These are phyloP conservation scores for Ammospiza nelsoni DNA, from an alignment of 2,113 vertebrate species.

Conservation along the genomic window DNA sequence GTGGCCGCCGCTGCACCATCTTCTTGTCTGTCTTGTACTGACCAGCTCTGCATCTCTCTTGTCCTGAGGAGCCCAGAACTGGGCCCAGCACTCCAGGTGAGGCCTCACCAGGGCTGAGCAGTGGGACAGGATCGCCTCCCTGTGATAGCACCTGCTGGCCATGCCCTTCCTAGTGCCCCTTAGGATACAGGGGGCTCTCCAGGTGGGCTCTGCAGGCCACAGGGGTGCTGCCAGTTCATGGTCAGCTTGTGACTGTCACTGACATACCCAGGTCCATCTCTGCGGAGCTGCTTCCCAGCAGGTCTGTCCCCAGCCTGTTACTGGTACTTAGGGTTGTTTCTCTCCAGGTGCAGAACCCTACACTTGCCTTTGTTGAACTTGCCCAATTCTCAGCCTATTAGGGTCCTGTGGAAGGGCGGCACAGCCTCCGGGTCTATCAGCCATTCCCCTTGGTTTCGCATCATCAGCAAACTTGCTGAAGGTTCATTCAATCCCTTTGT, in stretches of 20 bases:
- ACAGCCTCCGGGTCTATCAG: not conserved
- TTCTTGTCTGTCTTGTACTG: not conserved
- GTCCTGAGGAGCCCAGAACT: not conserved
- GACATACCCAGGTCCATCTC: not conserved
- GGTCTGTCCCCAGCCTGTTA: not conserved
- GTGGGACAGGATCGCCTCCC: not conserved
- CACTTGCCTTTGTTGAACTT: not conserved
- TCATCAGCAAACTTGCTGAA: not conserved
- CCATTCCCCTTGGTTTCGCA: rapidly evolving
- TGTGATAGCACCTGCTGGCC: not conserved
- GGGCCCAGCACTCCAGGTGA: not conserved
- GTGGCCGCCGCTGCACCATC: not conserved
- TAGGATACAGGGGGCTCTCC: no score
- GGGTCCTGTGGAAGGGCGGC: rapidly evolving
- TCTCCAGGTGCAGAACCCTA: not conserved
- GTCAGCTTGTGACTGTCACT: not conserved
- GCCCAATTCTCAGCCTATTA: not conserved
- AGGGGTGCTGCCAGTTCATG: rapidly evolving
- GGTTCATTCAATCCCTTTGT: not conserved
- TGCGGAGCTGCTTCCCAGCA: not conserved
- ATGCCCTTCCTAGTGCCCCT: not conserved
- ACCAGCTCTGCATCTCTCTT: not conserved
- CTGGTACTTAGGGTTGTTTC: not conserved
- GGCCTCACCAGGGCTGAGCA: not conserved
- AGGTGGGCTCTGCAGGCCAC: rapidly evolving